Evolutionary conservation across 2,797 vertebrate genomes (phyloP).

Genomic region (Ficedula albicollis): DNA sequence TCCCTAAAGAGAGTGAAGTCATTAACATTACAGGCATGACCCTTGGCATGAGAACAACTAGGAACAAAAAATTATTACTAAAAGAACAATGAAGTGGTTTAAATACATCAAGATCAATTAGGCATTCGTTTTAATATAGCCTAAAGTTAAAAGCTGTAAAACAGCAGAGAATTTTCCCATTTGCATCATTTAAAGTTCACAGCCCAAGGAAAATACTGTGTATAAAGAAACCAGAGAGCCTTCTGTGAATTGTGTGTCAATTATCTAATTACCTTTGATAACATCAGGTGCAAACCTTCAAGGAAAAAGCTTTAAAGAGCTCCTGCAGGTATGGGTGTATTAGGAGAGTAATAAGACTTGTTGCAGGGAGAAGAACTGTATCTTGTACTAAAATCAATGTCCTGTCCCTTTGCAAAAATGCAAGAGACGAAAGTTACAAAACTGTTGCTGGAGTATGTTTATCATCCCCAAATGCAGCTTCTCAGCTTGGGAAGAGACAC

Average conservation of each 20-base stretch:
- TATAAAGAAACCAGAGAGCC: not conserved
- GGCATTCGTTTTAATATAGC: constrained; percentile 3
- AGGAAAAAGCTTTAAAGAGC: not conserved
- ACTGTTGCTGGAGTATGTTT: not conserved
- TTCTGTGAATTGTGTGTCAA: not conserved
- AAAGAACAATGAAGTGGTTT: constrained; percentile 8
- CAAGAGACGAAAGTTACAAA: not conserved
- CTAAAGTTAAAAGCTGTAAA: constrained; percentile 17
- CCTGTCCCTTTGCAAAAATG: not conserved
- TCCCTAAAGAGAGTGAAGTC: not conserved
- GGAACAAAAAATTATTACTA: constrained; percentile 17
- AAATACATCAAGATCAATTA: not conserved
- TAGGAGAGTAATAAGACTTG: not conserved
- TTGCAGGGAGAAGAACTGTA: not conserved
- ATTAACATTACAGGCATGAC: not conserved
- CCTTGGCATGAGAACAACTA: not conserved
- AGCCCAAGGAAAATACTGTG: not conserved
- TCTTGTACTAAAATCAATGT: not conserved
- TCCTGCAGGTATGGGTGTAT: not conserved
- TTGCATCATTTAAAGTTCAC: constrained; percentile 3
- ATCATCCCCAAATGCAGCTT: not conserved
- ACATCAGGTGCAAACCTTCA: constrained; percentile 6
- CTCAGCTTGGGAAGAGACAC: not conserved
- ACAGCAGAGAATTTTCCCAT: not conserved
- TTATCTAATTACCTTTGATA: constrained; percentile 38